Evolutionary conservation across 1,140 invertebrate genomes (phyloP), one percentile per base, ranked within the genome.

Genomic region (Microplitis mediator): DNA sequence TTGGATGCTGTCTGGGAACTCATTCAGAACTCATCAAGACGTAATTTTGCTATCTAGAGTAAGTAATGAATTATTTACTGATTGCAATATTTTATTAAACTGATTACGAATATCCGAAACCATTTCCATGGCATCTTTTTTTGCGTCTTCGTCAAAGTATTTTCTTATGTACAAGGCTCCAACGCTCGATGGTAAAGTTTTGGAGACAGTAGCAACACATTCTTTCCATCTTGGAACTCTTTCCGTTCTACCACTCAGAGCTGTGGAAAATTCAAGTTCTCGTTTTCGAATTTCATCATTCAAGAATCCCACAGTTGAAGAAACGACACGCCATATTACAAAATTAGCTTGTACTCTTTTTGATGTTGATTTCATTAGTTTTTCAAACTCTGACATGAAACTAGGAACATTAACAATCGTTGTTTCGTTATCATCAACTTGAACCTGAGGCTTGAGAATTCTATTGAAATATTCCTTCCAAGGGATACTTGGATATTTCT

Each of bases 141-240:
- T 86, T 2, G 88, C 85, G 23, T 85, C 85, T 75, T 88, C 87
- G 69, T 89, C 81, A 79, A 90, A 90, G 74, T 90, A 89, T 75
- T 88, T 88, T 3, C 88, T 78, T 1, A 90, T 86, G 83, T 91
- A 90, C 5, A 92, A 77, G 31, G 90, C 86, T 54, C 90, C 88
- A 51, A 91, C 89, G n/a, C 93, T 91, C 66, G 94, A 90, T 0
- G 91, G 91, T 76, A 97, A 88, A 81, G 91, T 93, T 75, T 90
- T 89, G 58, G 91, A 90, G 31, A 92, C 90, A 4, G 92, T 90
- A 75, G 93, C 92, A 9, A 93, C 90, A 77, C 95, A 95, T 77
- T 95, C 93, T 86, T 95, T 95, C 95, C 95, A 96, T n/a, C 95
- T 88, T 2, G 93, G 90, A 78, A 93, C 92, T 35, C 92, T 81